Percentiles rank a stretch among this genome's conserved stretches.
Evolutionary conservation across 2,888 invertebrate species (phyloP).

Genomic region (Dolichopus griseipennis): DNA sequence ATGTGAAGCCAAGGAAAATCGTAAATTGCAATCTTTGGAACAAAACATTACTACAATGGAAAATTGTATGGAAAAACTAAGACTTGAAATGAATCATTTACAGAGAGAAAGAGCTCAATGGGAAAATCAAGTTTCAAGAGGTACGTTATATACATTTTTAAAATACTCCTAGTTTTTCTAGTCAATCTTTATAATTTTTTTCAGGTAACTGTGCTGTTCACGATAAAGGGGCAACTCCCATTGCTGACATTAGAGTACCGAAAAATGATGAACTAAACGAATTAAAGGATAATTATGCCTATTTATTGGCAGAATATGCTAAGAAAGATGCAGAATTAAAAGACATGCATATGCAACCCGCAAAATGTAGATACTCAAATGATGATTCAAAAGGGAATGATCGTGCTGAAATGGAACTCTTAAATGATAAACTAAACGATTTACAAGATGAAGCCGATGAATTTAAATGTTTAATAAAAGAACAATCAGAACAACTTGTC

Average conservation of each 20-base stretch:
- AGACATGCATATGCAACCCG: constrained; percentile 27
- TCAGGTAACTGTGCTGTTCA: too few relatives aligned
- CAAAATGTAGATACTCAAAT: constrained; percentile 14
- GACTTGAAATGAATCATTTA: constrained; percentile 18
- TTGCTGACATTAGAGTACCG: too few relatives aligned
- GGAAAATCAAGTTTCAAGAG: not conserved
- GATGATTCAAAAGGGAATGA: constrained; percentile 18
- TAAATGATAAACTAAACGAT: constrained; percentile 34
- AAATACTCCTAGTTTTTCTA: too few relatives aligned
- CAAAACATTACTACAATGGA: constrained; percentile 19
- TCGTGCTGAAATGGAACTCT: constrained; percentile 29
- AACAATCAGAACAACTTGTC: constrained; percentile 39
- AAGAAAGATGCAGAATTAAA: constrained; percentile 37
- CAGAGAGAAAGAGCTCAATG: constrained; percentile 16
- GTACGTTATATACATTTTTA: too few relatives aligned
- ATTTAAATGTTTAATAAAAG: constrained; percentile 39
- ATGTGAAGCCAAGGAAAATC: constrained; percentile 12
- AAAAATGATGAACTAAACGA: constrained; percentile 28
- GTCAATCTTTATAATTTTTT: too few relatives aligned
- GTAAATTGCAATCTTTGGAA: constrained; percentile 12
- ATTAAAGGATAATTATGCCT: constrained; percentile 36
- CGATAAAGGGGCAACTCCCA: too few relatives aligned
- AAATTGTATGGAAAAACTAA: constrained; percentile 17
- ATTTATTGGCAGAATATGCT: constrained; percentile 32
- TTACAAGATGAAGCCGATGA: constrained; percentile 38